Conservation (phyloP, 2,797 vertebrate species). For the Thamnophis elegans region DNA sequence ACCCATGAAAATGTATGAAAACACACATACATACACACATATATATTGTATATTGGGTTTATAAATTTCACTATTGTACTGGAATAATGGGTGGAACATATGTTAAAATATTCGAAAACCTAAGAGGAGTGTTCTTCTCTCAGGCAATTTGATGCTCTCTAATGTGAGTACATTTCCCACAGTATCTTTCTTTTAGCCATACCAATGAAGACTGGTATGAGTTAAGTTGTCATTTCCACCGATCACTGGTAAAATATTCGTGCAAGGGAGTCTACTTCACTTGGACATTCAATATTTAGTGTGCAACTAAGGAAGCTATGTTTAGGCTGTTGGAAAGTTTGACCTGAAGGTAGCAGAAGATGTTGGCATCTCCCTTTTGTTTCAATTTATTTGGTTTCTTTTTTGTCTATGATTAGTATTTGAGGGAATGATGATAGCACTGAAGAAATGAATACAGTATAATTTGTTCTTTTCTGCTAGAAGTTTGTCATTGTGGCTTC, state of each 20-base stretch:
- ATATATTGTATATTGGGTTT: too few relatives aligned
- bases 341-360: neutral
- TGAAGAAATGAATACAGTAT: neutral
- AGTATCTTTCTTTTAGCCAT: neutral
- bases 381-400: neutral
- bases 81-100: neutral
- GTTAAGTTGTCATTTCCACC: neutral
- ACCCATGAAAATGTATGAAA: too few relatives aligned
- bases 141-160: neutral
- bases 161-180: neutral
- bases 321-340: neutral
- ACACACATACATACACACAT: too few relatives aligned
- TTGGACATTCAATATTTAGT: neutral
- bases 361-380: neutral
- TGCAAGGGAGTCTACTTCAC: neutral
- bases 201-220: neutral
- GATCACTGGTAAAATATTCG: neutral
- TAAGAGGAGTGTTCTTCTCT: neutral
- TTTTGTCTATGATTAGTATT: neutral
- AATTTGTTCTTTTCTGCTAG: neutral
- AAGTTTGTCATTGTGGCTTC: neutral
- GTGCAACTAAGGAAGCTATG: neutral
- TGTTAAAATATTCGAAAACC: neutral
- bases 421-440: neutral
- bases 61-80: neutral